Percentiles rank a stretch among this genome's conserved stretches.
These are phyloP conservation scores for Pogonognathellus flavescens DNA, from an alignment of 1,140 invertebrate species.

Conservation along the genomic window DNA sequence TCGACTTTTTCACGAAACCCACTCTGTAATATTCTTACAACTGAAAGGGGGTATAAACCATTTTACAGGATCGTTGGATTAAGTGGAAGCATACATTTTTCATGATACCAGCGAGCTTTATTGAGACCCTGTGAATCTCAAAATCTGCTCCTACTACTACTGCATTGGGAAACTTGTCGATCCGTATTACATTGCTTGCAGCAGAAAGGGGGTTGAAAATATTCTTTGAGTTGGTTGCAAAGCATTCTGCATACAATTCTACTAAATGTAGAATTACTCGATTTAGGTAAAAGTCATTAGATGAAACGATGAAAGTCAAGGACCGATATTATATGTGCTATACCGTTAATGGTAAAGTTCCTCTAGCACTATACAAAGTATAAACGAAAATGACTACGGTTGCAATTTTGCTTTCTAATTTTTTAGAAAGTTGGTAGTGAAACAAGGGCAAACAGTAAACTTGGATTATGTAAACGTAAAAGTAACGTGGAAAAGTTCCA, in stretches of 20 bases:
- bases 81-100: constrained; percentile 37
- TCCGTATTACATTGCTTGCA: background rate
- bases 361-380: no score
- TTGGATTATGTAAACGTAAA: background rate
- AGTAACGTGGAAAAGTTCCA: constrained; percentile 20
- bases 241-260: background rate
- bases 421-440: no score
- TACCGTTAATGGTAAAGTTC: no score
- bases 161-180: background rate
- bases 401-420: no score
- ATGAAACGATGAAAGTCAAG: no score
- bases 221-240: no score
- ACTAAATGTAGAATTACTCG: background rate
- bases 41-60: background rate
- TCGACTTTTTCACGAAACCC: background rate
- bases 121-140: constrained; percentile 37
- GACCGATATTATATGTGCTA: no score
- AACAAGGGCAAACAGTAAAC: no score
- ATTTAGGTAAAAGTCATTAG: no score
- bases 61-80: constrained; percentile 34
- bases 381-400: no score
- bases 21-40: background rate
- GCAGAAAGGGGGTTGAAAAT: background rate
- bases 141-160: constrained; percentile 29
- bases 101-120: constrained; percentile 37